Percentiles rank a stretch among this genome's conserved stretches.
phyloP scores from a whole-genome alignment of 2,888 invertebrate genomes.

The Parnassius orleans region DNA sequence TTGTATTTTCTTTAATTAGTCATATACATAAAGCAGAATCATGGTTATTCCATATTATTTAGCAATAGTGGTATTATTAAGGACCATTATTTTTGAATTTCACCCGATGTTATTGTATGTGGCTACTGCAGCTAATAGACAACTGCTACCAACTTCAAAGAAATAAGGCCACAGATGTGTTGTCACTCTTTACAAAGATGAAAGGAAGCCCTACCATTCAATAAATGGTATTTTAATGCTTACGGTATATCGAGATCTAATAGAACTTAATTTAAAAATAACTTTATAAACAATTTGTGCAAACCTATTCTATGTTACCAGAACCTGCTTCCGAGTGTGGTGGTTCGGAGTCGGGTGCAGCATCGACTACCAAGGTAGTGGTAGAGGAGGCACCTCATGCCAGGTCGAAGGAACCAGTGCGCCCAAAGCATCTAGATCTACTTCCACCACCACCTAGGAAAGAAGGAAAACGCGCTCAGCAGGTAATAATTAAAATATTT shows the following conservation, averaged over 20 bases:
- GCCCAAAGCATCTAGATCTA: constrained; percentile 66
- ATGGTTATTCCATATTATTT: neutral
- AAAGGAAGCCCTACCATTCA: too few species aligned
- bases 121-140: too few species aligned
- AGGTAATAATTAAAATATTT: constrained; percentile 45
- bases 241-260: too few species aligned
- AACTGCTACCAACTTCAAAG: too few species aligned
- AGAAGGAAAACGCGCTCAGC: constrained; percentile 53
- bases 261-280: too few species aligned
- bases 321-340: constrained; percentile 65
- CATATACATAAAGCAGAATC: neutral
- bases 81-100: too few species aligned
- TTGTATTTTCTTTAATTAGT: too few species aligned
- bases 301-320: constrained; percentile 37
- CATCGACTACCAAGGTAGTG: constrained; percentile 57
- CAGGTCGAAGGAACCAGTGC: constrained; percentile 47
- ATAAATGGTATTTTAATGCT: too few species aligned
- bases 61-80: too few species aligned
- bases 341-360: constrained; percentile 55
- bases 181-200: too few species aligned
- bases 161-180: too few species aligned
- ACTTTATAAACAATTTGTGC: too few species aligned
- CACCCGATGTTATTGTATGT: neutral
- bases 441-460: constrained; percentile 74
- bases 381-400: constrained; percentile 33